Evolutionary conservation across 2,888 invertebrate species (phyloP).

Genomic region (Morpho helenor): DNA sequence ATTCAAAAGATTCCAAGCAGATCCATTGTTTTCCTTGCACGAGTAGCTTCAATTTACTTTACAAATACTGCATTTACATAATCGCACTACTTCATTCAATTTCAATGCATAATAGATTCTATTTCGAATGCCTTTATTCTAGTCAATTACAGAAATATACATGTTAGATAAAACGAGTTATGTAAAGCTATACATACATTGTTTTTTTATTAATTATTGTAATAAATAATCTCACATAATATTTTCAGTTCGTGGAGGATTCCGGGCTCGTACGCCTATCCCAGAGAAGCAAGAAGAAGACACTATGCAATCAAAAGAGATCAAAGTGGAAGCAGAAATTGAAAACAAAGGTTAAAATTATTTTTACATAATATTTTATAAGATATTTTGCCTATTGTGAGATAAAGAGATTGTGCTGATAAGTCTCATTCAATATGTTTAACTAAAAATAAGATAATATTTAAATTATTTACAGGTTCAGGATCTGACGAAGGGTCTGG

Average conservation of each 20-base stretch:
- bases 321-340: conserved; percentile 64
- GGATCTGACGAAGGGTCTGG: conserved; percentile 13
- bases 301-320: conserved; percentile 51
- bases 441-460: not conserved
- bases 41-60: conserved; percentile 21
- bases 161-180: too few relatives aligned
- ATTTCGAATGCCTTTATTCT: not conserved
- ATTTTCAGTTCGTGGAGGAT: conserved; percentile 46
- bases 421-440: not conserved
- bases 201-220: too few relatives aligned
- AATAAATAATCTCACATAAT: not conserved
- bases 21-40: conserved; percentile 14
- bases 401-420: too few relatives aligned
- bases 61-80: conserved; percentile 25
- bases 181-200: too few relatives aligned
- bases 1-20: too few relatives aligned
- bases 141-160: not conserved
- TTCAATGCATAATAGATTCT: conserved; percentile 21
- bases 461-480: conserved; percentile 9
- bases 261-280: conserved; percentile 79
- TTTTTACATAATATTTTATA: not conserved
- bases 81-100: conserved; percentile 14
- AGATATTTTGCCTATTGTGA: too few relatives aligned
- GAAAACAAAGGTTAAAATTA: conserved; percentile 54
- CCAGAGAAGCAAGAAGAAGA: conserved; percentile 78